Evolutionary conservation across 2,797 vertebrate species (phyloP).

Genomic region (Bradypodion pumilum): DNA sequence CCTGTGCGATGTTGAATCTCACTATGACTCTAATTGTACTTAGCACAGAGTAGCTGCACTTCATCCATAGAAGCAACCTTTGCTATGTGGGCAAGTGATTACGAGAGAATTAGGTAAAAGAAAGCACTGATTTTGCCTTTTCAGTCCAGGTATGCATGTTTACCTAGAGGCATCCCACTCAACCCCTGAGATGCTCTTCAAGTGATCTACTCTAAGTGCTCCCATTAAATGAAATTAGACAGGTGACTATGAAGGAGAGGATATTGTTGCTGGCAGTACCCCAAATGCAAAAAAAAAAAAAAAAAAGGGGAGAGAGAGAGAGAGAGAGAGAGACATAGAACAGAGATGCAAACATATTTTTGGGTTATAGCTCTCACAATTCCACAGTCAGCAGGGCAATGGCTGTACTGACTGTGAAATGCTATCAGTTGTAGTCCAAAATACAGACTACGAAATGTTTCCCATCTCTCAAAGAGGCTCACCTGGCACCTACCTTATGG

Average conservation of each 20-base stretch:
- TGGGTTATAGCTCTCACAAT: too few species aligned
- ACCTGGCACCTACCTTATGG: not conserved
- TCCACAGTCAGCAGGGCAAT: too few species aligned
- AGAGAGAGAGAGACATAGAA: too few species aligned
- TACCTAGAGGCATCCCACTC: not conserved
- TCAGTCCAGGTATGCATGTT: not conserved
- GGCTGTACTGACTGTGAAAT: too few species aligned
- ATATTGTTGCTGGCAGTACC: not conserved
- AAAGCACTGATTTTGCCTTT: not conserved
- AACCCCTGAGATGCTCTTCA: not conserved
- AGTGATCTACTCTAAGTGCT: not conserved
- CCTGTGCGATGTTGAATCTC: not conserved
- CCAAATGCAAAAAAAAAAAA: not conserved
- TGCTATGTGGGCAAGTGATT: not conserved
- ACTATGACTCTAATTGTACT: not conserved
- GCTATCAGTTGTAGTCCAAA: too few species aligned
- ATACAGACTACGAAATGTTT: too few species aligned
- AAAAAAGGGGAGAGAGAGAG: too few species aligned
- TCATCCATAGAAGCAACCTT: not conserved
- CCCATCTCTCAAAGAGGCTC: not conserved
- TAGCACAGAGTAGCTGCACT: not conserved
- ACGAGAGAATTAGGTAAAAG: not conserved
- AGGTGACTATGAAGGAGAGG: not conserved
- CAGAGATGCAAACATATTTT: too few species aligned
- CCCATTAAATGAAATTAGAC: not conserved